Evolutionary conservation across 2,797 vertebrate species (phyloP), one percentile per base, ranked within the genome.

Genomic region (Petrocephalus schoutedeni): DNA sequence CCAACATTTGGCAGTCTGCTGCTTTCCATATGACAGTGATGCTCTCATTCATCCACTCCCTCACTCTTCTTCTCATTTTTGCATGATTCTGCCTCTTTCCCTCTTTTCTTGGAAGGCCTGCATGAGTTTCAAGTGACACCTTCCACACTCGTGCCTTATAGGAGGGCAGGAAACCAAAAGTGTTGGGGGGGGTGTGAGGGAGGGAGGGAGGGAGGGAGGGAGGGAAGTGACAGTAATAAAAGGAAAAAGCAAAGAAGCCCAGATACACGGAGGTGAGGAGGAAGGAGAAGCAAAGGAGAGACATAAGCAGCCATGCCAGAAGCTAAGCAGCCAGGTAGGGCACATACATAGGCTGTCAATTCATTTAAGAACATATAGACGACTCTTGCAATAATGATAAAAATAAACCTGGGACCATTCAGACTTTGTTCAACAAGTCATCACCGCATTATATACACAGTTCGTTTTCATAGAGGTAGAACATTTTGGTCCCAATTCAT

Each of bases 311-410:
- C 88, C 85, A 89, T 93, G 89, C 89, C 92, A 91, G 91, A 91
- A 91, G 91, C 87, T 88, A 89, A 94, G 93, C 92, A 92, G 16
- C 36, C 87, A 87, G 87, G 87, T 87, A 87, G 82, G 87, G 77
- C 0, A 91, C 90, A 91, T 92, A 32, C 92, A 45, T 9, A 94
- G 93, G 93, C 94, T 85, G 82, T 21, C 23, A 53, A 23, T 7
- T 56, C 0, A 53, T 53, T 85, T 93, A 91, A 92, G 94, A 94
- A 94, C 92, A 94, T 80, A 92, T 12, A 12, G 51, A 54, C n/a
- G 21, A 54, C 23, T 92, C 91, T 92, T 89, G 91, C 91, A 90
- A 8, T 88, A 32, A 94, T 91, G 93, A 36, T 71, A 71, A 71
- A 36, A 71, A 71, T 16, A 71, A 71, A 90, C 91, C 59, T 91